Evolutionary conservation across 2,113 vertebrate species (phyloP), one percentile per base, ranked within the genome.

Genomic region (Psittacula cyanocephala): DNA sequence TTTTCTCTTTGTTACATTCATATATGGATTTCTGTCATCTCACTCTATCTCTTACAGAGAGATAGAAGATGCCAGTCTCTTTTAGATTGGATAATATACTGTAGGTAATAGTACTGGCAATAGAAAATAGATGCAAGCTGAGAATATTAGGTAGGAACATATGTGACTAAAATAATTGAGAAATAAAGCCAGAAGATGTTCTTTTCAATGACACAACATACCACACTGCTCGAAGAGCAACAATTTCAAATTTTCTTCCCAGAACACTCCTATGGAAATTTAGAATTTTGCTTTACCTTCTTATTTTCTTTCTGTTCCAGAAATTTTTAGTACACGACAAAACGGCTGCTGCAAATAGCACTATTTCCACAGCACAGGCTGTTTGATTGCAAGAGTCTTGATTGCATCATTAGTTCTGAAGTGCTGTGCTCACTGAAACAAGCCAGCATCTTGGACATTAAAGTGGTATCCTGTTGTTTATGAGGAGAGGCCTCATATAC

Each of bases 321-420:
- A 97, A 98, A 97, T 97, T 97, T 97, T 98, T 97, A 98, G 97
- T 97, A 95, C 96, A 97, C 96, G 94, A 96, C 96, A 95, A 97
- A 98, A 97, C 97, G 97, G 97, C 97, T 96, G 98, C 97, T 97
- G 97, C 97, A 98, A 98, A 98, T 98, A 97, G 98, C 98, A 93
- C 97, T 92, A 95, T 98, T 98, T 98, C 98, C 98, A 97, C 97
- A 97, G 98, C 97, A 98, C 98, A 97, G 98, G 98, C 98, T 98
- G 98, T 98, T 98, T 98, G 98, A 98, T 98, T 98, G 98, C 98
- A 98, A 97, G 98, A 97, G 97, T 97, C 98, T 97, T 98, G 98
- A 98, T 98, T 98, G 98, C 98, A 98, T 98, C 98, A 98, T 98
- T 98, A 98, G 98, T 98, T 97, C 98, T 98, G 98, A 98, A 98